Evolutionary conservation across 2,113 vertebrate genomes (phyloP).

Genomic region (Delphinapterus leucas): DNA sequence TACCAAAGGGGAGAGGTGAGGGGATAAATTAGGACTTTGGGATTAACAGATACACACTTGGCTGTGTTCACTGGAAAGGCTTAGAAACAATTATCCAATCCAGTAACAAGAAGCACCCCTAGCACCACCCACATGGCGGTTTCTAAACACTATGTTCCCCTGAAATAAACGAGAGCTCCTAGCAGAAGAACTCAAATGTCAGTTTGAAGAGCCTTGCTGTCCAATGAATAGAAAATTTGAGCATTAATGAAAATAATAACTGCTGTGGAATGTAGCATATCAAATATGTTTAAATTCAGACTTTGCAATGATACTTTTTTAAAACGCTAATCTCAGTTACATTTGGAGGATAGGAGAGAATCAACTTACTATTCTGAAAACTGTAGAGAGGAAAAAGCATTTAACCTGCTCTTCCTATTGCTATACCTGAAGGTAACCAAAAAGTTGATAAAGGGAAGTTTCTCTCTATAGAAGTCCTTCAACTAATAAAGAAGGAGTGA

Average conservation of each 20-base stretch:
- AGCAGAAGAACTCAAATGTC: neutral
- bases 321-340: neutral
- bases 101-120: neutral
- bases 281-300: neutral
- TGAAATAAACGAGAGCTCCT: neutral
- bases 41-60: neutral
- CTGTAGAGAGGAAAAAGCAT: neutral
- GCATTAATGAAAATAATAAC: neutral
- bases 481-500: neutral
- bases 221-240: neutral
- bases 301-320: neutral
- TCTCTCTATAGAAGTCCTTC: neutral
- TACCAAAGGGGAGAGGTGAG: neutral
- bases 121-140: neutral
- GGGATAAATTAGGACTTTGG: neutral
- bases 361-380: neutral
- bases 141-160: too few species aligned
- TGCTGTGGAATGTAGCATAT: neutral
- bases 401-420: neutral
- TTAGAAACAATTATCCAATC: too few species aligned
- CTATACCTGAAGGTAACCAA: neutral
- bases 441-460: neutral
- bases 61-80: neutral
- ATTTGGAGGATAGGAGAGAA: neutral
- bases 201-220: neutral